phyloP scores from a whole-genome alignment of 2,888 invertebrate species.

The Pachydiplax longipennis region DNA sequence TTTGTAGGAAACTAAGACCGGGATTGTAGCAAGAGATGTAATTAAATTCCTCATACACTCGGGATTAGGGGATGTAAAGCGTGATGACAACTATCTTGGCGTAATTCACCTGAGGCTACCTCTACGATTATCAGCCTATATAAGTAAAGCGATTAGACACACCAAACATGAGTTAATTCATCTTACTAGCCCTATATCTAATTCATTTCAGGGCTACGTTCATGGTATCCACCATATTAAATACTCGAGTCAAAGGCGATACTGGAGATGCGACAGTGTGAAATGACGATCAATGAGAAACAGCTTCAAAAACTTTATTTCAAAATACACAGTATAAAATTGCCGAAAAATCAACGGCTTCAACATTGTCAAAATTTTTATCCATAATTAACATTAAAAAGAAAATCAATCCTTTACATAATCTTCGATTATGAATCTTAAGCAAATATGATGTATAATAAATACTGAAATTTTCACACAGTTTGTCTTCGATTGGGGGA shows the following conservation, averaged over 20 bases:
- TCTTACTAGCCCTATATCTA: background rate
- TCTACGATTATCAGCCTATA: background rate
- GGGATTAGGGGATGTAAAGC: background rate
- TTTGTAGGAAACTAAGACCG: background rate
- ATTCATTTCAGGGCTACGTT: background rate
- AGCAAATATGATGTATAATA: too few species aligned
- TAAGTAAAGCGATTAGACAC: background rate
- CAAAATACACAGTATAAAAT: background rate
- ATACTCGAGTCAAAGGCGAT: background rate
- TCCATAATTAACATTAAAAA: background rate
- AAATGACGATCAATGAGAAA: background rate
- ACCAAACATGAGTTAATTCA: background rate
- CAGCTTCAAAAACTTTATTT: background rate
- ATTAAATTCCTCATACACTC: slow-evolving; percentile 1
- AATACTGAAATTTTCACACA: background rate
- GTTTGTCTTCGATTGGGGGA: too few species aligned
- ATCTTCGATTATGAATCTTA: too few species aligned
- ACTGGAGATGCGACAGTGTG: background rate
- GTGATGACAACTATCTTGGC: background rate
- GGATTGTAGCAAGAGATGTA: slow-evolving; percentile 1
- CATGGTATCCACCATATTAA: slow-evolving; percentile 29
- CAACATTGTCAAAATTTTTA: background rate
- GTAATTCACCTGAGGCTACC: background rate
- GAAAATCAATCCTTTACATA: too few species aligned
- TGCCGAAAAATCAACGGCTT: background rate